phyloP scores from a whole-genome alignment of 1,140 invertebrate species.

The Drosophila kohkoa region DNA sequence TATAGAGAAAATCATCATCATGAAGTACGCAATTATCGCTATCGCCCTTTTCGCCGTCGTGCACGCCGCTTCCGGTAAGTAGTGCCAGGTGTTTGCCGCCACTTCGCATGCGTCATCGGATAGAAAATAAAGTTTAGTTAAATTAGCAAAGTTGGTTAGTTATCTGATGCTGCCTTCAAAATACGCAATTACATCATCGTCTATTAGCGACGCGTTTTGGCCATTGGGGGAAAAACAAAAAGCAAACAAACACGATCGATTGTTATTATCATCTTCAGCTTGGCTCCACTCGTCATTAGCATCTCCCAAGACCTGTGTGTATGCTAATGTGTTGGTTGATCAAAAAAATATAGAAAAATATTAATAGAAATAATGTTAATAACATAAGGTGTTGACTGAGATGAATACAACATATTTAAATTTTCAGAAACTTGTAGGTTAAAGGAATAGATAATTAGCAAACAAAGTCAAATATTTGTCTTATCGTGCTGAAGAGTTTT shows the following conservation, averaged over 20 bases:
- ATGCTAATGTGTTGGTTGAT: slow-evolving; percentile 25
- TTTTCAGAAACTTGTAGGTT: background rate
- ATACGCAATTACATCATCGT: slow-evolving; percentile 48
- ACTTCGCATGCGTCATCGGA: slow-evolving; percentile 32
- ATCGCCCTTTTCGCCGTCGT: slow-evolving; percentile 53
- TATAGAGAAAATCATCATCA: slow-evolving; percentile 27
- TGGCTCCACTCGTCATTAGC: slow-evolving; percentile 21
- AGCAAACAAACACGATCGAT: slow-evolving; percentile 40
- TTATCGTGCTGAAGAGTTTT: too few species aligned
- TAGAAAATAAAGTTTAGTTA: slow-evolving; percentile 17
- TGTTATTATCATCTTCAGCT: slow-evolving; percentile 36
- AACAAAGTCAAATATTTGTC: background rate
- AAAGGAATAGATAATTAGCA: background rate
- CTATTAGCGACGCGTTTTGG: slow-evolving; percentile 31
- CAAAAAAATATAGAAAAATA: slow-evolving; percentile 6
- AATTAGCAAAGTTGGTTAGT: slow-evolving; percentile 13
- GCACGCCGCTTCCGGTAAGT: slow-evolving; percentile 69
- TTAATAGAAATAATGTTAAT: slow-evolving; percentile 8
- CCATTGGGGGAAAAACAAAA: slow-evolving; percentile 30
- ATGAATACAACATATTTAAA: slow-evolving; percentile 10
- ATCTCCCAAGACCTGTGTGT: slow-evolving; percentile 36
- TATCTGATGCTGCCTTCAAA: slow-evolving; percentile 1
- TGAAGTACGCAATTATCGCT: slow-evolving; percentile 68
- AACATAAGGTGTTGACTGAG: slow-evolving; percentile 6
- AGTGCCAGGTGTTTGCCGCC: slow-evolving; percentile 27